Base-by-base conservation (phyloP, 2,888 invertebrate species). In the Erebia palarica region DNA sequence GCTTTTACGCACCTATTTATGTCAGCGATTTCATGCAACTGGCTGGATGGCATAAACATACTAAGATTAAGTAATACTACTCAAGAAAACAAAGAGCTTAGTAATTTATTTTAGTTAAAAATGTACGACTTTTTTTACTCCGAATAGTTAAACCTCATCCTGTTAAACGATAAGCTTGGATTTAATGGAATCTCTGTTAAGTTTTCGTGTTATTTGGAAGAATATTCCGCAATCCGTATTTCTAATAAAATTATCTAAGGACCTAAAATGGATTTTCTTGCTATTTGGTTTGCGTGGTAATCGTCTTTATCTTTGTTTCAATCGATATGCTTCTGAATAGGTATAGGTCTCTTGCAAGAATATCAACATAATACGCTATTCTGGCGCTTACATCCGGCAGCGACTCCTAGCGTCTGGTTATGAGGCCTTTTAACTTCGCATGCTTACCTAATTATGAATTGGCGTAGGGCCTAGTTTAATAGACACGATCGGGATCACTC, bases 1-100 rank as follows among this genome's bases (percentile, higher is more conserved):
- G 67, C 61, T 71, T 65, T 71, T 67, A 65, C 49, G 58, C 36
- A n/a, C 58, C 36, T 61, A 61, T 70, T 61, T 70, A 55, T 57
- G 51, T 63, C 27, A 49, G 14, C 55, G 27, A 67, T 67, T 71
- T 55, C 49, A 49, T 63, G 49, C 47, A 47, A 49, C 9, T 21
- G 47, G 10, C 47, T 61, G 18, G 44, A 61, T 13, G 27, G 27
- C n/a, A 47, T 7, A 10, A 13, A 18, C 18, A 61, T 47, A 21
- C 42, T 13, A 44, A 16, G 4, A n/a, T 60, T 16, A 60, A 21
- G 16, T 44, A 16, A 2, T n/a, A 16, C 8, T n/a, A 53, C 1
- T 18, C 18, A 18, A 55, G 18, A 55, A 51, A 51, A 51, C 7
- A 51, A 14, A 51, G 47, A 47, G 13, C 3, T 47, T 13, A 11